phyloP scores from a whole-genome alignment of 2,113 vertebrate genomes.

The Tor tambroides region DNA sequence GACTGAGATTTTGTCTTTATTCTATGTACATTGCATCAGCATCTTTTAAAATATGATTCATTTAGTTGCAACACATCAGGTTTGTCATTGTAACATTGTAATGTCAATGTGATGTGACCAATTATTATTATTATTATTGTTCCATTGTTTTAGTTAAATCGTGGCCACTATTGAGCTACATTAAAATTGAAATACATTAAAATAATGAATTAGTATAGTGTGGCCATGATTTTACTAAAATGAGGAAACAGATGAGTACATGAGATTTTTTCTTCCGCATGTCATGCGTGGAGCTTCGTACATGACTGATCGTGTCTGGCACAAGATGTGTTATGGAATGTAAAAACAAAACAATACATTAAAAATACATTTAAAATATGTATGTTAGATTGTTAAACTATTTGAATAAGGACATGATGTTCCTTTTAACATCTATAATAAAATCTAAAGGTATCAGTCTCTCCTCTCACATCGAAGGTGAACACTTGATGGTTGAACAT shows the following conservation, averaged over 20 bases:
- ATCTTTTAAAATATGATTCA: not conserved
- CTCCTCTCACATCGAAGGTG: not conserved
- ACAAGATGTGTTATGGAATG: not conserved
- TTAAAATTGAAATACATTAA: too few species aligned
- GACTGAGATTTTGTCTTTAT: not conserved
- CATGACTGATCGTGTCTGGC: not conserved
- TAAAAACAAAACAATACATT: not conserved
- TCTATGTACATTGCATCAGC: not conserved
- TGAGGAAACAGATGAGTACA: not conserved
- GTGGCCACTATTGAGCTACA: too few species aligned
- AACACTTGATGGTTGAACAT: not conserved
- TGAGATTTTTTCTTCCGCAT: not conserved
- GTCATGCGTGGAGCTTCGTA: not conserved
- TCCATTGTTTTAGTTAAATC: too few species aligned
- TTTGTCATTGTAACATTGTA: not conserved
- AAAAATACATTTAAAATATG: not conserved
- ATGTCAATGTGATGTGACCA: not conserved
- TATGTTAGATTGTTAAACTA: not conserved
- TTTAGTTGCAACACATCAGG: not conserved
- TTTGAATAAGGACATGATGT: not conserved
- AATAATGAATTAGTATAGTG: too few species aligned
- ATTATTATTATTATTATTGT: not conserved
- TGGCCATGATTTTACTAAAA: not conserved
- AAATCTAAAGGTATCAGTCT: not conserved
- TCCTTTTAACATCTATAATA: slow-evolving; percentile 10